Evolutionary conservation across 2,797 vertebrate genomes (phyloP).

Genomic region (Astyanax mexicanus): DNA sequence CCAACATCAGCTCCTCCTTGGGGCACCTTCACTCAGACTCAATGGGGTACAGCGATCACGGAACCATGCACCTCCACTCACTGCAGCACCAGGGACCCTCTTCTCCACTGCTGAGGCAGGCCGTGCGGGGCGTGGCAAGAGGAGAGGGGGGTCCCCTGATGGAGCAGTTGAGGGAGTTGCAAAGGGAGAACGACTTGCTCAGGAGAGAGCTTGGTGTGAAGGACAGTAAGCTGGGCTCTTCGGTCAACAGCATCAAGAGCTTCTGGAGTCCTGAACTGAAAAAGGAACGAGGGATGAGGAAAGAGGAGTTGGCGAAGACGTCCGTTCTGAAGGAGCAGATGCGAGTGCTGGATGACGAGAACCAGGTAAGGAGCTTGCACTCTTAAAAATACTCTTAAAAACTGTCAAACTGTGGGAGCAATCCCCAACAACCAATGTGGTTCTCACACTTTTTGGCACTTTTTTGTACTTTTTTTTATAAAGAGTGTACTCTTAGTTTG

Average conservation of each 20-base stretch:
- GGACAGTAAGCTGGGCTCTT: constrained; percentile 85
- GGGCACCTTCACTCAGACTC: constrained; percentile 84
- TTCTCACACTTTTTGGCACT: not conserved
- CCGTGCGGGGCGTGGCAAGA: constrained; percentile 73
- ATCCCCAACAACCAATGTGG: too few relatives aligned
- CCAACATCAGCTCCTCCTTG: constrained; percentile 90
- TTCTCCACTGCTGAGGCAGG: constrained; percentile 82
- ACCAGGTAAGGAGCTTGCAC: constrained; percentile 82
- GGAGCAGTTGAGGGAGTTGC: constrained; percentile 92
- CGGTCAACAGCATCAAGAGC: constrained; percentile 89
- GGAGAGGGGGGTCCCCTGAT: constrained; percentile 71
- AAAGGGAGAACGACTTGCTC: constrained; percentile 91
- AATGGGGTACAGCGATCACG: constrained; percentile 84
- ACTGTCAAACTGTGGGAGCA: not conserved
- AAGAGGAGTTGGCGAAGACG: constrained; percentile 88
- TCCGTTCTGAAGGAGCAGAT: constrained; percentile 89
- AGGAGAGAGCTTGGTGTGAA: constrained; percentile 90
- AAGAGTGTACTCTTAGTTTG: too few relatives aligned
- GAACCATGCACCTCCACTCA: constrained; percentile 70
- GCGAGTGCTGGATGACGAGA: constrained; percentile 88
- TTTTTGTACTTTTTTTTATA: too few relatives aligned
- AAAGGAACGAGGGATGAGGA: constrained; percentile 87
- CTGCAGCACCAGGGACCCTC: constrained; percentile 72
- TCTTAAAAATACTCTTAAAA: not conserved
- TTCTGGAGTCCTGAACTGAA: constrained; percentile 95